phyloP scores from a whole-genome alignment of 1,140 invertebrate species.

The Aphis gossypii region DNA sequence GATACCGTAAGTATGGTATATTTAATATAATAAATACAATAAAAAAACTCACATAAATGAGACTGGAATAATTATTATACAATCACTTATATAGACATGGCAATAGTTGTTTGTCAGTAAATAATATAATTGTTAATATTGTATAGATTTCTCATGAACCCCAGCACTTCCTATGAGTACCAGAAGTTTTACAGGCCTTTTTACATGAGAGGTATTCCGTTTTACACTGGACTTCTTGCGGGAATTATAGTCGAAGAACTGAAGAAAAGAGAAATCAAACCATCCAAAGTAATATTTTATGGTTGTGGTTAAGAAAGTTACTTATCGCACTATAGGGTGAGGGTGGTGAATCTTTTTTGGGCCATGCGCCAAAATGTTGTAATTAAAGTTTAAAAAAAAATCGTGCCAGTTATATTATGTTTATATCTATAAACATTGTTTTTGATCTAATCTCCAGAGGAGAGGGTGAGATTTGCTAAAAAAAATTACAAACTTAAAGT shows the following conservation, averaged over 20 bases:
- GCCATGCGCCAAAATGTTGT: background rate
- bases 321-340: background rate
- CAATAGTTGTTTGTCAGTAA: background rate
- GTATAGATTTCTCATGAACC: background rate
- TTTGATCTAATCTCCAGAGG: background rate
- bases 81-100: background rate
- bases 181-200: background rate
- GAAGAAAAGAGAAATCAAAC: slow-evolving; percentile 5
- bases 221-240: background rate
- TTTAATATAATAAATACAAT: background rate
- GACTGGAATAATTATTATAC: background rate
- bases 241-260: background rate
- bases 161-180: background rate
- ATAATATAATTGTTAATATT: background rate
- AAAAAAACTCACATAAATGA: background rate
- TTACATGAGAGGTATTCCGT: slow-evolving; percentile 22
- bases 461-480: too few species aligned
- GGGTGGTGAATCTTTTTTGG: background rate
- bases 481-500: too few species aligned
- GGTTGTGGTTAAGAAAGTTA: background rate
- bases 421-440: background rate
- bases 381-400: background rate
- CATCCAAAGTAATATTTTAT: background rate
- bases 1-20: slow-evolving; percentile 33
- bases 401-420: background rate